Percentiles rank a stretch among this genome's conserved stretches.
These are phyloP conservation scores for Macrosteles quadrilineatus DNA, from an alignment of 1,140 invertebrate species.

Conservation along the genomic window DNA sequence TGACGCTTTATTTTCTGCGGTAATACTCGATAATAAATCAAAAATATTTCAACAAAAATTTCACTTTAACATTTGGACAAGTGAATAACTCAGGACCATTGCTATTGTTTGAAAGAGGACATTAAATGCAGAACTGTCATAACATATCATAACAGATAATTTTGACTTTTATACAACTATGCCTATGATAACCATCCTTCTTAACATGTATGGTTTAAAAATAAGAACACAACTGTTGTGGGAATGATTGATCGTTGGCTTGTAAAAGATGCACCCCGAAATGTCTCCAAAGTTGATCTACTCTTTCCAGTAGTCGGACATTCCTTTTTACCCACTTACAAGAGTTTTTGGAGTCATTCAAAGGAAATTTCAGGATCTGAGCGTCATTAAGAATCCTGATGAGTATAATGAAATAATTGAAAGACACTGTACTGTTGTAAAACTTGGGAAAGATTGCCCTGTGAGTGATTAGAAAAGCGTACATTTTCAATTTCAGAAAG, in stretches of 20 bases:
- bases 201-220: no score
- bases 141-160: no score
- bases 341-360: conserved; percentile 45
- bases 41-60: no score
- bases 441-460: not conserved
- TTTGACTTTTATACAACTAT: not conserved
- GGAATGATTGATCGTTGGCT: conserved; percentile 3
- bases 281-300: not conserved
- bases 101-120: no score
- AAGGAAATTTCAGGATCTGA: conserved; percentile 40
- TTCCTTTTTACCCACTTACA: conserved; percentile 45
- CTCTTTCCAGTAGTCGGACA: conserved; percentile 43
- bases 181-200: no score
- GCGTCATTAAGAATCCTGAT: conserved; percentile 32
- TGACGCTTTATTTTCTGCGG: no score
- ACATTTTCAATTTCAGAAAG: not conserved
- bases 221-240: conserved; percentile 11
- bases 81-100: no score
- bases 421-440: not conserved
- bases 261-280: conserved; percentile 20
- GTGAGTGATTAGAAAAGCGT: not conserved
- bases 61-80: no score
- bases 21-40: no score
- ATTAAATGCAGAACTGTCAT: no score
- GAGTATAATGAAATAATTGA: conserved; percentile 28